Conservation (phyloP, 2,113 vertebrate genomes). For the Labeo catla region DNA sequence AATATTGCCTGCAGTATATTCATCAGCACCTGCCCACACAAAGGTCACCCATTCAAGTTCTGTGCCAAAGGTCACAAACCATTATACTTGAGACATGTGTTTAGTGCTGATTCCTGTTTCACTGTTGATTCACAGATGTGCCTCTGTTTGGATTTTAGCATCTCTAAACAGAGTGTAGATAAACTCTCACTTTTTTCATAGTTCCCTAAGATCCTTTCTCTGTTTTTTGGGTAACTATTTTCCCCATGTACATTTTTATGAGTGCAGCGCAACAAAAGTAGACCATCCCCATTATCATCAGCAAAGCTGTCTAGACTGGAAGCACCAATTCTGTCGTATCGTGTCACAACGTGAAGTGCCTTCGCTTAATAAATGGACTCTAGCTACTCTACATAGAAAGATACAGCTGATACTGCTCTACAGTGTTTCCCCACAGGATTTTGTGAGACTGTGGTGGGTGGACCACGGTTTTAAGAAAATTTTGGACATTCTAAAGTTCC, state of each 20-base stretch:
- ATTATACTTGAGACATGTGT: conserved; percentile 22
- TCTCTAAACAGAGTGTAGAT: background rate
- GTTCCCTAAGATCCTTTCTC: background rate
- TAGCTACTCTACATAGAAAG: background rate
- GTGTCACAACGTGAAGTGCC: background rate
- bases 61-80: conserved; percentile 25
- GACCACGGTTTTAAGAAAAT: no score
- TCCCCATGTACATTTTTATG: background rate
- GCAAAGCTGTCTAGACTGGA: conserved; percentile 5
- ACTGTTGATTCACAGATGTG: background rate
- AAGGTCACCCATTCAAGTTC: conserved; percentile 2
- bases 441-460: no score
- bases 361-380: background rate
- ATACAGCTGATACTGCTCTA: background rate
- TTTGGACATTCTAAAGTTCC: no score
- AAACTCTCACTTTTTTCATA: background rate
- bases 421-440: no score
- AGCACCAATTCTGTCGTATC: background rate
- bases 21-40: conserved; percentile 27
- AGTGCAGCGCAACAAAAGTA: background rate
- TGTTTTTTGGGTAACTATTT: background rate
- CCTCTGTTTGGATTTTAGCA: background rate
- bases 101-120: background rate
- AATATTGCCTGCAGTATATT: conserved; percentile 20
- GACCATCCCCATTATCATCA: background rate